phyloP scores from a whole-genome alignment of 2,888 invertebrate species.

The Hololepta plana region DNA sequence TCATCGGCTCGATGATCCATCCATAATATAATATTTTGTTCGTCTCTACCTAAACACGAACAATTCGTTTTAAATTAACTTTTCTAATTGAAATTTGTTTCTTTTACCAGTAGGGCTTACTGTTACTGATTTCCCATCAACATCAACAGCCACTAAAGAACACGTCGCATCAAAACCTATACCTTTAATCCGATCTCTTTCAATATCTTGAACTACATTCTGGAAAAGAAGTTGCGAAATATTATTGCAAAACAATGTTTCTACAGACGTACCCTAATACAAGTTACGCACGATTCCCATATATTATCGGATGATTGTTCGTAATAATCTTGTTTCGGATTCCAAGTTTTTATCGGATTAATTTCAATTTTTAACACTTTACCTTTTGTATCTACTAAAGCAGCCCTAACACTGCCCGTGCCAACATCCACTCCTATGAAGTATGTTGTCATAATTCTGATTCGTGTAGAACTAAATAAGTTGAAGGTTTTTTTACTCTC shows the following conservation, averaged over 20 bases:
- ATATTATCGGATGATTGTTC: constrained; percentile 86
- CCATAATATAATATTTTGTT: constrained; percentile 80
- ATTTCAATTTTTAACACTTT: constrained; percentile 43
- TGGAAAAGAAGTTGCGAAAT: constrained; percentile 26
- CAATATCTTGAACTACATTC: constrained; percentile 38
- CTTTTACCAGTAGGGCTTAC: constrained; percentile 42
- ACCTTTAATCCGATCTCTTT: constrained; percentile 47
- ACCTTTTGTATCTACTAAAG: constrained; percentile 52
- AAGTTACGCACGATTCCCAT: constrained; percentile 56
- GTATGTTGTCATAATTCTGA: constrained; percentile 28
- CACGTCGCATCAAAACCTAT: constrained; percentile 95
- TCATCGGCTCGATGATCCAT: constrained; percentile 75
- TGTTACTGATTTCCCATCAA: constrained; percentile 46
- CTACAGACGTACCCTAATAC: constrained; percentile 57
- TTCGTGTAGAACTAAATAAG: background rate
- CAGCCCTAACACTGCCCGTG: constrained; percentile 77
- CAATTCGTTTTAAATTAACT: background rate
- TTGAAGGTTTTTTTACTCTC: background rate
- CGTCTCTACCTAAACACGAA: constrained; percentile 32
- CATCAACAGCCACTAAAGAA: constrained; percentile 68
- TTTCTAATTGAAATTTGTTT: background rate
- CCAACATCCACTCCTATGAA: constrained; percentile 89
- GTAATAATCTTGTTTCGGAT: constrained; percentile 56
- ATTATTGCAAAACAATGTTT: too few relatives aligned
- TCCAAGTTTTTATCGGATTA: constrained; percentile 56